These are phyloP conservation scores for Pipa parva DNA, from an alignment of 2,113 vertebrate species.

Conservation along the genomic window DNA sequence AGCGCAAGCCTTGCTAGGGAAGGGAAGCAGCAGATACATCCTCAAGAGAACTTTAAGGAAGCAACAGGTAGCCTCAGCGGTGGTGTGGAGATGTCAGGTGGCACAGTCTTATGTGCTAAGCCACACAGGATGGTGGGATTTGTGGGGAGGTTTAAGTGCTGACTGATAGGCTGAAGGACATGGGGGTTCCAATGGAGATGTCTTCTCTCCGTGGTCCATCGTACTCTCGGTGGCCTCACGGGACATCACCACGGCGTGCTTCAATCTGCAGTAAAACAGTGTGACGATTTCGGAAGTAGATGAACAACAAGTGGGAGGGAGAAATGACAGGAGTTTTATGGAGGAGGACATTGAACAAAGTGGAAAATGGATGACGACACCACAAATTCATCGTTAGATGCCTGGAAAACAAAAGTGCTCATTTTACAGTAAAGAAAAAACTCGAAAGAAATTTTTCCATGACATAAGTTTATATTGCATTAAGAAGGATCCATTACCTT, in stretches of 20 bases:
- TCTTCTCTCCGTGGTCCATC: slow-evolving; percentile 85
- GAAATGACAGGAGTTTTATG: slow-evolving; percentile 17
- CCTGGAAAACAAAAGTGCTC: slow-evolving; percentile 89
- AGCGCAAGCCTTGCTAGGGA: slow-evolving; percentile 55
- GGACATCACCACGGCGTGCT: slow-evolving; percentile 80
- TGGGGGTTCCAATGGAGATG: slow-evolving; percentile 60
- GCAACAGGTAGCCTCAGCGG: slow-evolving; percentile 36
- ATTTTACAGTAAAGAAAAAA: background rate
- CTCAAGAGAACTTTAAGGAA: slow-evolving; percentile 22
- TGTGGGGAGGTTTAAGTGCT: slow-evolving; percentile 49
- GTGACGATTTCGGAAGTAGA: slow-evolving; percentile 48
- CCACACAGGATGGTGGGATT: slow-evolving; percentile 26
- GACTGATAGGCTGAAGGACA: slow-evolving; percentile 59
- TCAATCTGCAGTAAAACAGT: slow-evolving; percentile 89
- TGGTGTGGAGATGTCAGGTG: slow-evolving; percentile 41
- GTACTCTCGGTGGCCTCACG: slow-evolving; percentile 80
- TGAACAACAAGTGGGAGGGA: slow-evolving; percentile 40
- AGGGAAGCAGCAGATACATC: slow-evolving; percentile 41
- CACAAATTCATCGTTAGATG: slow-evolving; percentile 91
- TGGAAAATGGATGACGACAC: slow-evolving; percentile 74
- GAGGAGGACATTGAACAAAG: slow-evolving; percentile 43
- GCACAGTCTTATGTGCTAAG: slow-evolving; percentile 61
- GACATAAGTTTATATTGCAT: too few relatives aligned
- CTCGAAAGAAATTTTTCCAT: too few relatives aligned
- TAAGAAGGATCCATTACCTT: too few relatives aligned